Percentiles rank a stretch among this genome's conserved stretches.
Conservation (phyloP, 2,113 vertebrate genomes). For the Corynorhinus townsendii region DNA sequence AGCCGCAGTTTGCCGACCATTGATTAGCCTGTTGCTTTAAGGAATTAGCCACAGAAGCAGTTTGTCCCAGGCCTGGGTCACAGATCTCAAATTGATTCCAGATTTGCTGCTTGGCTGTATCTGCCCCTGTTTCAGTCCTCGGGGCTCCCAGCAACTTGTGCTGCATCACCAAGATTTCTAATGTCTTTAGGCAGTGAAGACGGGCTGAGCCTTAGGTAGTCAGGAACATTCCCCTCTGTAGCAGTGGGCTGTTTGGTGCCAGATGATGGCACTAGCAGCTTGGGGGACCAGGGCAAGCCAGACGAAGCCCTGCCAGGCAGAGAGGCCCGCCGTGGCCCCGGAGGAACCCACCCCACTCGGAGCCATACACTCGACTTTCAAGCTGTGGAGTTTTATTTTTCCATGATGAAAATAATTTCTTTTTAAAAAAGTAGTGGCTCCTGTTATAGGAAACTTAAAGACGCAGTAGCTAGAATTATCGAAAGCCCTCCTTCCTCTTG, state of each 20-base stretch:
- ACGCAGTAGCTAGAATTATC: background rate
- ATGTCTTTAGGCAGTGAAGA: background rate
- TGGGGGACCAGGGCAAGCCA: background rate
- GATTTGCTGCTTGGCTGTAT: background rate
- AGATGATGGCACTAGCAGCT: background rate
- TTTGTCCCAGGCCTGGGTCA: background rate
- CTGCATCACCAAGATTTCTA: background rate
- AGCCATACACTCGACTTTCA: fast-evolving
- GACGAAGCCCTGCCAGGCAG: background rate
- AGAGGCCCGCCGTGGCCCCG: background rate
- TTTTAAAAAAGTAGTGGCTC: background rate
- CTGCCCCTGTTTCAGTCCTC: background rate
- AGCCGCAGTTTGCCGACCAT: too few species aligned
- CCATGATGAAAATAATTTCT: background rate
- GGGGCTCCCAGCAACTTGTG: background rate
- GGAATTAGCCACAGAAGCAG: background rate
- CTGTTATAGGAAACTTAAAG: background rate
- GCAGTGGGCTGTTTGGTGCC: background rate
- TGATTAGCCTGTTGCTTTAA: background rate
- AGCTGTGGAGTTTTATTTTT: background rate
- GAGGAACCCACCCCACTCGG: background rate
- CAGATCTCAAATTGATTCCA: background rate
- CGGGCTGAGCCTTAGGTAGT: background rate
- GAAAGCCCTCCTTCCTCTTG: background rate
- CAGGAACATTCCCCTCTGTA: background rate